These are phyloP conservation scores for Chionoecetes opilio DNA, from an alignment of 1,140 invertebrate genomes.

Conservation along the genomic window DNA sequence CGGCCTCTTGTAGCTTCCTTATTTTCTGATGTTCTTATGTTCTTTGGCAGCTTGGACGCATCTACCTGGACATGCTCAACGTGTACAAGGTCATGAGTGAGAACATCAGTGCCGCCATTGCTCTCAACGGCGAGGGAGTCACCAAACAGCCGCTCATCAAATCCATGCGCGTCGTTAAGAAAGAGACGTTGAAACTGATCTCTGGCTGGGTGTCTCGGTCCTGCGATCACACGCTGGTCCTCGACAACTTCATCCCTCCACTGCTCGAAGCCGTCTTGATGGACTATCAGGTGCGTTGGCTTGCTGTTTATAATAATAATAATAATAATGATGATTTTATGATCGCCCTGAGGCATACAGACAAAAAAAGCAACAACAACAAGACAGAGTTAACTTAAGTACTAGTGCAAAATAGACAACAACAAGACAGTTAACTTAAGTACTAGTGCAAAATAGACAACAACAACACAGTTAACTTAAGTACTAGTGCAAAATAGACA, in stretches of 20 bases:
- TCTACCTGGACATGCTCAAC: slow-evolving; percentile 99
- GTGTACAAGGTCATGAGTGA: slow-evolving; percentile 99
- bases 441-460: too few relatives aligned
- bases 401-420: too few relatives aligned
- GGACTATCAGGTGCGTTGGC: slow-evolving; percentile 90
- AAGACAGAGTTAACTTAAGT: too few relatives aligned
- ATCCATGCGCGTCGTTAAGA: slow-evolving; percentile 99
- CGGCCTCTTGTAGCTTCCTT: too few relatives aligned
- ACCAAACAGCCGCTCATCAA: slow-evolving; percentile 99
- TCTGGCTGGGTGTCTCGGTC: slow-evolving; percentile 98
- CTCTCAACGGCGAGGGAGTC: slow-evolving; percentile 96
- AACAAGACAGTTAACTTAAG: too few relatives aligned
- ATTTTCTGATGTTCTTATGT: not conserved
- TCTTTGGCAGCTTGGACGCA: slow-evolving; percentile 91
- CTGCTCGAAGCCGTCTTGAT: slow-evolving; percentile 97
- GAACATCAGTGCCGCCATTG: slow-evolving; percentile 98
- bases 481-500: too few relatives aligned
- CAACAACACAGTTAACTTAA: too few relatives aligned
- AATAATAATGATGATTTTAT: too few relatives aligned
- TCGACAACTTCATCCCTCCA: slow-evolving; percentile 99
- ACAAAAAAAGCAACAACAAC: too few relatives aligned
- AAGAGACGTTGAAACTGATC: slow-evolving; percentile 99
- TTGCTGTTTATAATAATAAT: not conserved
- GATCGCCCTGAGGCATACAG: too few relatives aligned
- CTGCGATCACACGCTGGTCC: slow-evolving; percentile 91